Evolutionary conservation across 2,888 invertebrate species (phyloP).

Genomic region (Parnassius glacialis): DNA sequence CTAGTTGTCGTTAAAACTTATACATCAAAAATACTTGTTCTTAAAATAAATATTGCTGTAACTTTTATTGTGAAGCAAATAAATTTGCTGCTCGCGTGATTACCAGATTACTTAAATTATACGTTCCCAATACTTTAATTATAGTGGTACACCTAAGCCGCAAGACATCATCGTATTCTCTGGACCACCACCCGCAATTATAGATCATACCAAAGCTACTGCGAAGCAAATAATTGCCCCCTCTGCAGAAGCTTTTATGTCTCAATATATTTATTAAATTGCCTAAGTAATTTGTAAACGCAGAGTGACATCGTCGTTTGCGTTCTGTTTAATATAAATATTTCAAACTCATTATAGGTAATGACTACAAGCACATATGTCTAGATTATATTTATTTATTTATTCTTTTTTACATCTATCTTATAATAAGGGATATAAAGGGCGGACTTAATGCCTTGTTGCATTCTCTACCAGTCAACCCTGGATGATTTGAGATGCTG

Average conservation of each 20-base stretch:
- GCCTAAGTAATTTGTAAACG: conserved; percentile 69
- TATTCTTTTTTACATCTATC: too few relatives aligned
- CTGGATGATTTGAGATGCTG: too few relatives aligned
- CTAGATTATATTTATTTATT: too few relatives aligned
- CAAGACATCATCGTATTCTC: conserved; percentile 16
- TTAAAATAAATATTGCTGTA: conserved; percentile 16
- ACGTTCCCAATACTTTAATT: conserved; percentile 17
- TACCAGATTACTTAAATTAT: conserved; percentile 20
- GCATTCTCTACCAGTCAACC: too few relatives aligned
- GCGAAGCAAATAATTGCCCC: conserved; percentile 11
- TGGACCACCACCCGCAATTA: conserved; percentile 15
- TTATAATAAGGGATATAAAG: too few relatives aligned
- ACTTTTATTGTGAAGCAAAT: conserved; percentile 12
- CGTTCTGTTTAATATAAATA: conserved; percentile 3
- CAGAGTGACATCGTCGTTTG: conserved; percentile 33
- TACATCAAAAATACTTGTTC: conserved; percentile 2
- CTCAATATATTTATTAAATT: conserved; percentile 78
- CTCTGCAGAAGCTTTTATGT: conserved; percentile 45
- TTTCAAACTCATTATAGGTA: conserved; percentile 9
- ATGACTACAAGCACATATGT: neutral
- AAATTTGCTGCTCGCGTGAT: conserved; percentile 20
- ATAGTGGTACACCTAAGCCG: conserved; percentile 14
- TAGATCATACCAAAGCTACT: conserved; percentile 24
- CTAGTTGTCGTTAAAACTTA: too few relatives aligned
- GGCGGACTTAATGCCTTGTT: too few relatives aligned